Evolutionary conservation across 2,888 invertebrate species (phyloP), one percentile per base, ranked within the genome.

Genomic region (Agonopterix arenella): DNA sequence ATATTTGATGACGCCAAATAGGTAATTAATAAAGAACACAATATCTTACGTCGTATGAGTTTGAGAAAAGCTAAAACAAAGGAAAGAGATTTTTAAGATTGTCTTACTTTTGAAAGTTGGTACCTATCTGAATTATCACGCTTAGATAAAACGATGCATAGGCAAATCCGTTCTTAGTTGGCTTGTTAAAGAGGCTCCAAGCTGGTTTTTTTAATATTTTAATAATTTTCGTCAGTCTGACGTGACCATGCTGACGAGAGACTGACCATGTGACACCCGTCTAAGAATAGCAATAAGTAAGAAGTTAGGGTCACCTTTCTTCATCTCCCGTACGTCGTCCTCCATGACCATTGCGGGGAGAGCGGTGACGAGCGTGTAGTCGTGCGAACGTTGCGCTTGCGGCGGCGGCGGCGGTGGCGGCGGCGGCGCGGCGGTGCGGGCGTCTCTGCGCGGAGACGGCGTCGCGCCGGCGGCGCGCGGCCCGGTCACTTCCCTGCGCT

Each of bases 321-420:
- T 91, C 84, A 91, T 91, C 73, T 91, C 90, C 67, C 80, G 84
- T 49, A 84, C 88, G 64, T 92, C 92, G 71, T 94, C 93, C 73
- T 94, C 94, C 76, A 94, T 92, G 75, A 94, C 93, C 78, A 94
- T 92, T 63, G 94, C 94, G 54, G 94, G 94, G 61, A 94, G 90
- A 59, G 94, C 94, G 62, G 93, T 94, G 70, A 94, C 94, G 73
- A 93, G 91, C 71, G 93, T 92, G 80, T 93, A 94, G 75, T 93
- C 93, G 68, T 79, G 80, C 59, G 75, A 68, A 54, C 63, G 58
- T 50, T 60, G 64, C 49, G 63, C 53, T 48, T 37, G 40, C 13
- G 54, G 92, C 93, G 64, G 92, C 93, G 64, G 92, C 93, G 68
- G 71, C 61, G 66, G 68, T 64, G 73, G 73, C 69, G 68, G 73